Percentiles rank a stretch among this genome's conserved stretches.
phyloP scores from a whole-genome alignment of 2,888 invertebrate genomes.

The Cepaea hortensis region DNA sequence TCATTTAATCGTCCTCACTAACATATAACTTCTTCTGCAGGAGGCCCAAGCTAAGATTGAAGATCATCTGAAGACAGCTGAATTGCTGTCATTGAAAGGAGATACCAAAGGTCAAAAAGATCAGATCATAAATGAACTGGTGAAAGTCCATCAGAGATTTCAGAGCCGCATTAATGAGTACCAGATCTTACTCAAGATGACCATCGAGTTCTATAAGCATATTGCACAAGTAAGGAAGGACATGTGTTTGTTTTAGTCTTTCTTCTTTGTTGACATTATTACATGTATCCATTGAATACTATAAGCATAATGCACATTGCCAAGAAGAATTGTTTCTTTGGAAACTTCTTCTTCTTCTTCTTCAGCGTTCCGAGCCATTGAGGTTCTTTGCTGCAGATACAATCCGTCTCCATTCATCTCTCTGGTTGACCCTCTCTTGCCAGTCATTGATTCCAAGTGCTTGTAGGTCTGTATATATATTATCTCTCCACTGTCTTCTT shows the following conservation, averaged over 20 bases:
- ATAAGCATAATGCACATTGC: neutral
- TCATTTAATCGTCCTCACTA: too few relatives aligned
- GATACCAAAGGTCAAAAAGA: conserved; percentile 79
- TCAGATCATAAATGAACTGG: conserved; percentile 82
- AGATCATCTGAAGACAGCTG: conserved; percentile 81
- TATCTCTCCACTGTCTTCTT: too few relatives aligned
- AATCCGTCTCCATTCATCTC: too few relatives aligned
- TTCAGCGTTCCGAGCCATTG: too few relatives aligned
- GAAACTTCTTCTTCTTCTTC: too few relatives aligned
- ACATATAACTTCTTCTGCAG: conserved; percentile 56
- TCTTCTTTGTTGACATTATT: neutral
- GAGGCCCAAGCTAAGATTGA: conserved; percentile 81
- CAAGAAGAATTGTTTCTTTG: too few relatives aligned
- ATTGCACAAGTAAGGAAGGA: conserved; percentile 79
- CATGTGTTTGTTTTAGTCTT: neutral
- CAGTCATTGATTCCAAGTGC: too few relatives aligned
- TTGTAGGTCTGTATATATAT: too few relatives aligned
- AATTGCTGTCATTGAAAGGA: conserved; percentile 82
- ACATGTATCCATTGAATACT: neutral
- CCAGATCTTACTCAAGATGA: conserved; percentile 83
- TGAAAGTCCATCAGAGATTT: conserved; percentile 82
- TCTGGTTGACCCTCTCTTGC: too few relatives aligned
- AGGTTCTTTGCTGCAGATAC: too few relatives aligned
- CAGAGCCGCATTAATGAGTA: conserved; percentile 84
- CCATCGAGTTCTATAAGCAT: conserved; percentile 84